Evolutionary conservation across 2,888 invertebrate species (phyloP).

Genomic region (Steinernema scapterisci): DNA sequence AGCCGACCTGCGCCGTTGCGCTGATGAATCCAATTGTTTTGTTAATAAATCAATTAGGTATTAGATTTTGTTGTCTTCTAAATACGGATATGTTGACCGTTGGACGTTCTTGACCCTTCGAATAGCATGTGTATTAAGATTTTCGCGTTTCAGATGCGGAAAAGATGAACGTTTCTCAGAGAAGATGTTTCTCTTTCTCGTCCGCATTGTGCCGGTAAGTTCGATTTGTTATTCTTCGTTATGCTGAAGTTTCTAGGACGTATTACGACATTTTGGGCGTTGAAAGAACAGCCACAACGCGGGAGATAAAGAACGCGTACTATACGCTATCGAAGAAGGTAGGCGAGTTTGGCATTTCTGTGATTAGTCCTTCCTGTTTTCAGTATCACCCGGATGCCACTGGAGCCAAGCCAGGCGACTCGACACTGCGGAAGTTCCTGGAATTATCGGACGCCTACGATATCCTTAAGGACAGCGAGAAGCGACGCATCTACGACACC

Average conservation of each 20-base stretch:
- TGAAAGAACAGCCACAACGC: slow-evolving; percentile 20
- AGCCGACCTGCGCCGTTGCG: background rate
- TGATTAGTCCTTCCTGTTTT: slow-evolving; percentile 18
- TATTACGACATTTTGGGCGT: slow-evolving; percentile 40
- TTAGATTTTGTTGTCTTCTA: background rate
- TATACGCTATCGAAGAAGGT: slow-evolving; percentile 35
- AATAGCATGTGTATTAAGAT: background rate
- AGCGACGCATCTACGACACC: slow-evolving; percentile 16
- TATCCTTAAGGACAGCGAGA: slow-evolving; percentile 27
- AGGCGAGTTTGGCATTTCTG: background rate
- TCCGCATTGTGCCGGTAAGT: background rate
- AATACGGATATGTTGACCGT: background rate
- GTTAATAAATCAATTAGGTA: background rate
- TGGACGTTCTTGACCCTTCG: background rate
- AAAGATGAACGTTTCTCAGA: background rate
- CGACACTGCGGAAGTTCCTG: slow-evolving; percentile 41
- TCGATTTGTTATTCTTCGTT: background rate
- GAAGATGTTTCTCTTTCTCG: background rate
- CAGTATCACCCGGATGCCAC: slow-evolving; percentile 53
- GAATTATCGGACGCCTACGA: slow-evolving; percentile 53
- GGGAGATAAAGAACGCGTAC: slow-evolving; percentile 35
- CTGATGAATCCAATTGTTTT: background rate
- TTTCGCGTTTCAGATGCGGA: background rate
- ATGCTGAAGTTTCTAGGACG: background rate
- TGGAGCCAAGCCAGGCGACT: slow-evolving; percentile 36